Evolutionary conservation across 2,797 vertebrate species (phyloP).

Genomic region (Taeniopygia guttata): DNA sequence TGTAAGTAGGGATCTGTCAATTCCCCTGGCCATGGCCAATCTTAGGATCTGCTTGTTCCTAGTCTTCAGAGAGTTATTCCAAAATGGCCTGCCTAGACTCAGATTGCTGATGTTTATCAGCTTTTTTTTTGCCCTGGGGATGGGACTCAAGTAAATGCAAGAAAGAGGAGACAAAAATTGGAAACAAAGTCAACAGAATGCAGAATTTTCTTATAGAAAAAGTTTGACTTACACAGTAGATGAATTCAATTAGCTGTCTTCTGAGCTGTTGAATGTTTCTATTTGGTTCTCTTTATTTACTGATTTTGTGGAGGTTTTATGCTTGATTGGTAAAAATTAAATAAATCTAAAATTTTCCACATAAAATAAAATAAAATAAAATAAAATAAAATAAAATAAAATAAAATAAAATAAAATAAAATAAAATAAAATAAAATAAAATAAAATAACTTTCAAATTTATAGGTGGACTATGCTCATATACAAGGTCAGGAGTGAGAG

Average conservation of each 20-base stretch:
- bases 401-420: too few relatives aligned
- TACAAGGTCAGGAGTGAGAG: not conserved
- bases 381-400: too few relatives aligned
- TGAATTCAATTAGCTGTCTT: not conserved
- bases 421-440: too few relatives aligned
- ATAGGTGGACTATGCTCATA: not conserved
- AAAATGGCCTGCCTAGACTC: not conserved
- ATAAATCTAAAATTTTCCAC: not conserved
- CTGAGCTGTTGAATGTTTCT: not conserved
- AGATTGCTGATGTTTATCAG: not conserved
- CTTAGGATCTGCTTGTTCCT: not conserved
- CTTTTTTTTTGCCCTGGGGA: not conserved
- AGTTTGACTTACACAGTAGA: not conserved
- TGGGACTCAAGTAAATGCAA: not conserved
- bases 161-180: not conserved
- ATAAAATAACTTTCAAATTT: not conserved
- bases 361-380: not conserved
- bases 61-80: not conserved
- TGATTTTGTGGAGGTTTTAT: not conserved
- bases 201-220: not conserved
- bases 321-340: not conserved
- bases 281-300: not conserved
- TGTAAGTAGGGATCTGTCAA: not conserved
- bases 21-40: not conserved
- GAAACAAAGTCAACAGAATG: not conserved